These are phyloP conservation scores for Dasyprocta punctata DNA, from an alignment of 2,113 vertebrate genomes.

Conservation along the genomic window DNA sequence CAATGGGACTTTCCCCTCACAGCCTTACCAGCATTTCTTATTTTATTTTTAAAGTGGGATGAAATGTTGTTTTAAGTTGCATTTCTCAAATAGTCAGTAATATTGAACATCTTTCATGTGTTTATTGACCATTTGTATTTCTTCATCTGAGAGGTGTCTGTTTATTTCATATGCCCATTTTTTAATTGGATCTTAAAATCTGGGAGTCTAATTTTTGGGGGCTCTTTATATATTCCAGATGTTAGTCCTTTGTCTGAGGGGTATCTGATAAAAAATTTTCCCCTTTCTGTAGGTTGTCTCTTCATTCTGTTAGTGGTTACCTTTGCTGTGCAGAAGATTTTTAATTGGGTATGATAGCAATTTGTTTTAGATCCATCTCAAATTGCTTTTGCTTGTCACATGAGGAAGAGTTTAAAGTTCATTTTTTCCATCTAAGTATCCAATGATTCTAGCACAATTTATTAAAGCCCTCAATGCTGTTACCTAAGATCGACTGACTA, in stretches of 20 bases:
- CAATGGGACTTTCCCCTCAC: too few relatives aligned
- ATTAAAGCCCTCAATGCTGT: background rate
- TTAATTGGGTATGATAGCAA: background rate
- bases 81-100: background rate
- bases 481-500: background rate
- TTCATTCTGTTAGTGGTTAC: background rate
- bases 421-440: background rate
- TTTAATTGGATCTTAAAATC: too few relatives aligned
- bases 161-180: too few relatives aligned
- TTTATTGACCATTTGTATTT: too few relatives aligned
- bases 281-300: background rate
- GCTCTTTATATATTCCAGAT: too few relatives aligned
- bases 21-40: too few relatives aligned
- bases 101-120: background rate
- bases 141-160: too few relatives aligned
- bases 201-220: too few relatives aligned
- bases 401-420: background rate
- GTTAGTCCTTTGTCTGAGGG: too few relatives aligned
- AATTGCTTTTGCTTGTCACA: background rate
- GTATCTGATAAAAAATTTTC: too few relatives aligned
- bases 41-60: background rate
- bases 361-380: background rate
- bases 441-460: background rate
- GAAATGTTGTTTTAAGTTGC: background rate
- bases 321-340: background rate